A percentile compares a stretch with the other conserved stretches of the same genome.
phyloP scores from a whole-genome alignment of 1,140 invertebrate species.

The Drosophila equinoxialis region DNA sequence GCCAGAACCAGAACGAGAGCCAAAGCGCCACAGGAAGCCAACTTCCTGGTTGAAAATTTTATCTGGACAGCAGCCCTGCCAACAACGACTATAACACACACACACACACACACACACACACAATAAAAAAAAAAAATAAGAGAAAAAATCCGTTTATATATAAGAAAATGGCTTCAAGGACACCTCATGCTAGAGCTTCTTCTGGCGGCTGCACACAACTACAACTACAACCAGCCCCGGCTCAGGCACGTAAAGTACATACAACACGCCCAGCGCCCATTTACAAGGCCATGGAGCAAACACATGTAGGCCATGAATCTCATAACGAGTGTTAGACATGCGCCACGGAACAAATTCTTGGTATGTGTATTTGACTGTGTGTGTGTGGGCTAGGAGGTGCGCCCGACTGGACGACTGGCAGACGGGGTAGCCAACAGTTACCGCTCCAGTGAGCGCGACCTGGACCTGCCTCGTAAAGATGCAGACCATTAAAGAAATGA shows the following conservation, averaged over 20 bases:
- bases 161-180: conserved; percentile 79
- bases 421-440: conserved; percentile 55
- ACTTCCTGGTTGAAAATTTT: conserved; percentile 78
- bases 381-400: conserved; percentile 6
- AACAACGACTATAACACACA: conserved; percentile 17
- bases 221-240: conserved; percentile 23
- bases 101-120: no score
- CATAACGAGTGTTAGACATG: conserved; percentile 79
- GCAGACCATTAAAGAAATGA: conserved; percentile 79
- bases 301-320: conserved; percentile 80
- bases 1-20: conserved; percentile 37
- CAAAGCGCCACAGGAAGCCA: conserved; percentile 64
- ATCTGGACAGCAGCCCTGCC: conserved; percentile 62
- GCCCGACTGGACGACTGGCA: background rate
- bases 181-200: conserved; percentile 40
- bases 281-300: conserved; percentile 78
- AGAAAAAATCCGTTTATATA: conserved; percentile 72
- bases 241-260: conserved; percentile 68
- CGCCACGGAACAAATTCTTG: conserved; percentile 43
- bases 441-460: conserved; percentile 68
- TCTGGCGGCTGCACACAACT: conserved; percentile 56
- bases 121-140: conserved; percentile 8
- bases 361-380: conserved; percentile 9
- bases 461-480: conserved; percentile 70
- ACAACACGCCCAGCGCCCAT: conserved; percentile 68